phyloP scores from a whole-genome alignment of 2,113 vertebrate genomes.

The Pseudonaja textilis region DNA sequence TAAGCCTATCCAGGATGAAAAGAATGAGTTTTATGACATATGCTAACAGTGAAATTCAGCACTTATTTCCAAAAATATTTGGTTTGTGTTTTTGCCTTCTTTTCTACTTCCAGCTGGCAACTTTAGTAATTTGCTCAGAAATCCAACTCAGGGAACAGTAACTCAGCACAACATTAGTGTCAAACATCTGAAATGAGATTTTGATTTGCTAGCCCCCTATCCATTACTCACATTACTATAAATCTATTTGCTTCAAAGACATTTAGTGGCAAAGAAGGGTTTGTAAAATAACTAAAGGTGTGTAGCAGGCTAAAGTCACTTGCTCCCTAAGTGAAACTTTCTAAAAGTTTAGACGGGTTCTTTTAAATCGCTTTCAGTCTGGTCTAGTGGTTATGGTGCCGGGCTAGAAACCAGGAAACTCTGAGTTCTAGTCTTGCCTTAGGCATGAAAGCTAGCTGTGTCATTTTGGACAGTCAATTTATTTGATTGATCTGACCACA shows the following conservation, averaged over 20 bases:
- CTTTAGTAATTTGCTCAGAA: constrained; percentile 75
- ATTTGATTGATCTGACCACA: background rate
- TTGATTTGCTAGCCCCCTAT: constrained; percentile 84
- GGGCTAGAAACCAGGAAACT: background rate
- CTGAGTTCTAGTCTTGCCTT: background rate
- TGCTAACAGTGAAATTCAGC: constrained; percentile 36
- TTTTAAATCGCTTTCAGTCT: constrained; percentile 34
- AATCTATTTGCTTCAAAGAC: constrained; percentile 75
- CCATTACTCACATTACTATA: constrained; percentile 77
- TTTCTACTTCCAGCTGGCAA: constrained; percentile 58
- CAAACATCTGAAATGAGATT: constrained; percentile 85
- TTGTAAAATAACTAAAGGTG: constrained; percentile 68
- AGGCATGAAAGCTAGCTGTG: background rate
- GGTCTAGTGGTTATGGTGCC: background rate
- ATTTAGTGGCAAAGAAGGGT: constrained; percentile 66
- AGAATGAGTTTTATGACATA: background rate
- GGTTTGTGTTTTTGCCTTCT: constrained; percentile 43
- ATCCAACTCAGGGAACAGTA: constrained; percentile 76
- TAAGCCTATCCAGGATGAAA: constrained; percentile 47
- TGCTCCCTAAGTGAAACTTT: constrained; percentile 54
- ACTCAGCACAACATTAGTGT: constrained; percentile 78
- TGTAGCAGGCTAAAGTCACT: constrained; percentile 56
- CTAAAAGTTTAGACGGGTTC: constrained; percentile 45
- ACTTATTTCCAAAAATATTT: constrained; percentile 34
- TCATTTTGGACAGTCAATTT: background rate